phyloP scores from a whole-genome alignment of 2,113 vertebrate genomes.

The Malurus cyaneus region DNA sequence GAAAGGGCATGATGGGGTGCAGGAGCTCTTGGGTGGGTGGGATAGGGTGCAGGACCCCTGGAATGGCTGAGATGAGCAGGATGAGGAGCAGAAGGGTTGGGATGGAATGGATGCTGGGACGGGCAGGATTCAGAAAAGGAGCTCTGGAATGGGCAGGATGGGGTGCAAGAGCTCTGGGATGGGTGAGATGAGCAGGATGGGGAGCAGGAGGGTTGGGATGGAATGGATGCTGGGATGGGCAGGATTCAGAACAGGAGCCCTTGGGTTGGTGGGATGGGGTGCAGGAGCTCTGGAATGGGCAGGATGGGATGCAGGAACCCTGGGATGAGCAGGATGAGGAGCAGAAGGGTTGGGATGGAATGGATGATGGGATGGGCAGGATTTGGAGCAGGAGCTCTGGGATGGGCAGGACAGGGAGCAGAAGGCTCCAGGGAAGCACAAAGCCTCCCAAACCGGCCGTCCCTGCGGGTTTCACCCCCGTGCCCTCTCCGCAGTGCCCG shows the following conservation, averaged over 20 bases:
- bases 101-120: neutral
- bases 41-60: too few relatives aligned
- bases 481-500: neutral
- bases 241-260: too few relatives aligned
- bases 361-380: neutral
- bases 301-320: too few relatives aligned
- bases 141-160: neutral
- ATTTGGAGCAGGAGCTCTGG: neutral
- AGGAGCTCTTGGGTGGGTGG: neutral
- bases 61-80: too few relatives aligned
- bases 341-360: neutral
- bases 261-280: too few relatives aligned
- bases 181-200: too few relatives aligned
- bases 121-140: too few relatives aligned
- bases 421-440: neutral
- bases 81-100: neutral
- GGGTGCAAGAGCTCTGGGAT: too few relatives aligned
- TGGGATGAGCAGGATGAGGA: accelerated
- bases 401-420: neutral
- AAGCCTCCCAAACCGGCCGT: accelerated
- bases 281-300: too few relatives aligned
- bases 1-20: neutral
- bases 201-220: neutral
- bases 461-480: neutral
- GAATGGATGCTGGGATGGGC: too few relatives aligned